phyloP scores from a whole-genome alignment of 2,888 invertebrate species.

The Sarcophaga caerulescens region DNA sequence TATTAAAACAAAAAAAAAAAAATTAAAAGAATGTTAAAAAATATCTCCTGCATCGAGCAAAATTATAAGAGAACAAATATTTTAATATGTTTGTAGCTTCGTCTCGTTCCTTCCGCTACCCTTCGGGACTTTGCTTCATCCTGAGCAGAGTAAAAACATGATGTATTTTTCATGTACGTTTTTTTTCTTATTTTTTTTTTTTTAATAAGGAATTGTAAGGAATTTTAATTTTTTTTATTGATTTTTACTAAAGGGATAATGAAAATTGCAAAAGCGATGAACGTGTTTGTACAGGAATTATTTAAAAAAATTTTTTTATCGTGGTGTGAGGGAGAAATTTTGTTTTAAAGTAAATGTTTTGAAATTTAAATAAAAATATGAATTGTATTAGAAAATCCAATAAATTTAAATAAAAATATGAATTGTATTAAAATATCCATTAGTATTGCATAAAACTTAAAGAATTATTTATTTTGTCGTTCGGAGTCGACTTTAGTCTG shows the following conservation, averaged over 20 bases:
- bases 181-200: slow-evolving; percentile 8
- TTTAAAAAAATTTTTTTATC: slow-evolving; percentile 20
- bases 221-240: slow-evolving; percentile 58
- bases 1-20: slow-evolving; percentile 14
- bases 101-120: neutral
- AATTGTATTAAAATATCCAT: too few species aligned
- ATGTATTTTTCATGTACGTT: neutral
- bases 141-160: slow-evolving; percentile 3
- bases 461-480: too few species aligned
- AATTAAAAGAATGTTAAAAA: slow-evolving; percentile 58
- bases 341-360: neutral
- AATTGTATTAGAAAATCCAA: too few species aligned
- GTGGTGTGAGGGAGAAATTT: neutral
- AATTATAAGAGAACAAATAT: slow-evolving; percentile 30
- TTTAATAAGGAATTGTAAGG: slow-evolving; percentile 29
- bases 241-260: slow-evolving; percentile 49
- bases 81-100: neutral
- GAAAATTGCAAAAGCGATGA: slow-evolving; percentile 23
- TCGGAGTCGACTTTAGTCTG: too few species aligned
- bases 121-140: neutral
- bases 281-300: slow-evolving; percentile 11
- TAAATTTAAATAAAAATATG: neutral
- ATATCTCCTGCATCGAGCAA: slow-evolving; percentile 37
- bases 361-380: neutral
- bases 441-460: too few species aligned